phyloP scores from a whole-genome alignment of 2,888 invertebrate genomes.

The Archaeoteleia sp. region DNA sequence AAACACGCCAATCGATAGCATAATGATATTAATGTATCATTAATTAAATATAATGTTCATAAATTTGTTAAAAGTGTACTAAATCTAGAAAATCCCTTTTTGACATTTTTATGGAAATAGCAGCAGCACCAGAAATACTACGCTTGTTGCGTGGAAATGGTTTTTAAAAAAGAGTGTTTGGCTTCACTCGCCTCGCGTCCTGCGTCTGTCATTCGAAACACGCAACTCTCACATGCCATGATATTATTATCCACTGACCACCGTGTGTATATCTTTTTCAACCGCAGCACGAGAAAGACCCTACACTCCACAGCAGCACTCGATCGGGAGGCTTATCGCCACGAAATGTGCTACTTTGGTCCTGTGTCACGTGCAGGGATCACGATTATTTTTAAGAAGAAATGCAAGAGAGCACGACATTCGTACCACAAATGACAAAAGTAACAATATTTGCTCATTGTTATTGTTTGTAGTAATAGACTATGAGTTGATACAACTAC shows the following conservation, averaged over 20 bases:
- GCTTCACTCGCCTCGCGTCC: conserved; percentile 70
- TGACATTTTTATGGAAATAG: conserved; percentile 47
- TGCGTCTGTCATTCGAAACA: conserved; percentile 70
- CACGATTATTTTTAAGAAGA: conserved; percentile 34
- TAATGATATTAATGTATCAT: too few relatives aligned
- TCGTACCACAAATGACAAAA: conserved; percentile 5
- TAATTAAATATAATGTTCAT: too few relatives aligned
- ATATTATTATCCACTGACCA: conserved; percentile 65
- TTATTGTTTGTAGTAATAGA: too few relatives aligned
- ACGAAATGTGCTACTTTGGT: conserved; percentile 42
- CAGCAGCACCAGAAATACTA: conserved; percentile 31
- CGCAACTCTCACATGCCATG: conserved; percentile 69
- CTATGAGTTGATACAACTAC: too few relatives aligned
- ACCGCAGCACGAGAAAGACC: conserved; percentile 43
- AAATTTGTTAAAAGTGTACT: conserved; percentile 37
- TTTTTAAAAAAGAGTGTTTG: conserved; percentile 60
- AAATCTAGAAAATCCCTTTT: conserved; percentile 41
- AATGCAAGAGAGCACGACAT: conserved; percentile 1
- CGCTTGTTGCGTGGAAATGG: conserved; percentile 58
- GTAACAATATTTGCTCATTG: too few relatives aligned
- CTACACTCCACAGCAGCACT: conserved; percentile 26
- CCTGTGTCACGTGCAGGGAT: conserved; percentile 46
- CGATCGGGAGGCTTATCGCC: conserved; percentile 38
- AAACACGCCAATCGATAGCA: too few relatives aligned
- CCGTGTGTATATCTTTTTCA: conserved; percentile 53